Evolutionary conservation across 2,888 invertebrate species (phyloP).

Genomic region (Coleophora deauratella): DNA sequence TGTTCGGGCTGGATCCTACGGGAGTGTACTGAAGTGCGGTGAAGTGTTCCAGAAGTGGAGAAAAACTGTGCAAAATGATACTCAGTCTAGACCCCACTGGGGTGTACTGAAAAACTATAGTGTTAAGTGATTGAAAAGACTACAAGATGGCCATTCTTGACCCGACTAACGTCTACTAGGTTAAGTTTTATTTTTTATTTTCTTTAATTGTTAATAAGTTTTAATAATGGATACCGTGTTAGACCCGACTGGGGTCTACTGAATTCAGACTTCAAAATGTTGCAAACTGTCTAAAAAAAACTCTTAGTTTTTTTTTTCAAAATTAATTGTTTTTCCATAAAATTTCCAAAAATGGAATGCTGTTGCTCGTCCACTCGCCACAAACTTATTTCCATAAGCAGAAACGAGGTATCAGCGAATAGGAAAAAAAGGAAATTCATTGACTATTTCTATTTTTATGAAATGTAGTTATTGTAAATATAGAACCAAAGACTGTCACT

Average conservation of each 20-base stretch:
- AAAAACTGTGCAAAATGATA: conserved; percentile 44
- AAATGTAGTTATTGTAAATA: conserved; percentile 43
- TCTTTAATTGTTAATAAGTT: conserved; percentile 19
- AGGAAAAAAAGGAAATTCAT: conserved; percentile 54
- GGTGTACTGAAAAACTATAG: conserved; percentile 36
- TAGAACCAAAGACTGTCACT: conserved; percentile 66
- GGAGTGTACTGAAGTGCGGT: conserved; percentile 53
- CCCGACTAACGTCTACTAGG: conserved; percentile 47
- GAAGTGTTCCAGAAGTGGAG: conserved; percentile 20
- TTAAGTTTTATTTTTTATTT: conserved; percentile 22
- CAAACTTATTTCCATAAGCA: conserved; percentile 53
- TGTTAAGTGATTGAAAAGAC: conserved; percentile 26
- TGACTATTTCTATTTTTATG: conserved; percentile 11
- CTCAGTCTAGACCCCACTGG: conserved; percentile 40
- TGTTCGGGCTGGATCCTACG: conserved; percentile 61
- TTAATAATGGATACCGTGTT: conserved; percentile 43
- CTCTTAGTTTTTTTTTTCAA: no score
- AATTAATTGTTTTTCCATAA: no score
- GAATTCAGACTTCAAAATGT: conserved; percentile 14
- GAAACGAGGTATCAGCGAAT: conserved; percentile 56
- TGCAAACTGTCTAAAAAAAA: conserved; percentile 2
- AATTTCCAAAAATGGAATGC: conserved; percentile 9
- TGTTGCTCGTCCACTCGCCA: conserved; percentile 45
- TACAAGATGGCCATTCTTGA: conserved; percentile 35
- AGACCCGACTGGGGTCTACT: conserved; percentile 56